Evolutionary conservation across 2,888 invertebrate genomes (phyloP).

Genomic region (Cheilosia vernalis): DNA sequence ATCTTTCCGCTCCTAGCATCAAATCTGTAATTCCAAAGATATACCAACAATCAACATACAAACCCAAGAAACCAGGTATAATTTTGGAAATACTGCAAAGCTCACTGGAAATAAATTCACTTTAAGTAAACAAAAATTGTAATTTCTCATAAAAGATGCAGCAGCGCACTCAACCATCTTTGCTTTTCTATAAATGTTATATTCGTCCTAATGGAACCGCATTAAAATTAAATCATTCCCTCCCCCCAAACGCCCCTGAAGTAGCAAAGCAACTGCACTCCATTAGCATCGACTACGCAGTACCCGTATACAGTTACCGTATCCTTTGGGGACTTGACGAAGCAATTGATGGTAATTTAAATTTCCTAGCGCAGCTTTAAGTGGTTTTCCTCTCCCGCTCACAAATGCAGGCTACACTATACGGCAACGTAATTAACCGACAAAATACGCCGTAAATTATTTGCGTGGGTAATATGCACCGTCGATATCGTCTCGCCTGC

Average conservation of each 20-base stretch:
- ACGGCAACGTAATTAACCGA: slow-evolving; percentile 54
- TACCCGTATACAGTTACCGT: neutral
- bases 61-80: too few species aligned
- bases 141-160: slow-evolving; percentile 1
- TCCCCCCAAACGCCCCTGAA: neutral
- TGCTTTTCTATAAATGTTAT: slow-evolving; percentile 18
- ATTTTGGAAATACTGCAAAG: too few species aligned
- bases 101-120: too few species aligned
- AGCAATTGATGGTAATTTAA: slow-evolving; percentile 64
- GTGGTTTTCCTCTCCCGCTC: slow-evolving; percentile 31
- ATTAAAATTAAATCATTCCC: slow-evolving; percentile 60
- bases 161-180: neutral
- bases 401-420: neutral
- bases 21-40: too few species aligned
- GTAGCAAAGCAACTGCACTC: slow-evolving; percentile 44
- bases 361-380: slow-evolving; percentile 52
- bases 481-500: neutral
- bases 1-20: too few species aligned
- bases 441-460: slow-evolving; percentile 62
- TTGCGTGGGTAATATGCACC: slow-evolving; percentile 51
- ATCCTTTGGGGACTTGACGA: slow-evolving; percentile 40
- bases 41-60: too few species aligned
- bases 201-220: slow-evolving; percentile 59
- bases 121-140: too few species aligned
- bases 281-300: slow-evolving; percentile 42